Evolutionary conservation across 2,888 invertebrate genomes (phyloP), one percentile per base, ranked within the genome.

Genomic region (Yponomeuta sedellus): DNA sequence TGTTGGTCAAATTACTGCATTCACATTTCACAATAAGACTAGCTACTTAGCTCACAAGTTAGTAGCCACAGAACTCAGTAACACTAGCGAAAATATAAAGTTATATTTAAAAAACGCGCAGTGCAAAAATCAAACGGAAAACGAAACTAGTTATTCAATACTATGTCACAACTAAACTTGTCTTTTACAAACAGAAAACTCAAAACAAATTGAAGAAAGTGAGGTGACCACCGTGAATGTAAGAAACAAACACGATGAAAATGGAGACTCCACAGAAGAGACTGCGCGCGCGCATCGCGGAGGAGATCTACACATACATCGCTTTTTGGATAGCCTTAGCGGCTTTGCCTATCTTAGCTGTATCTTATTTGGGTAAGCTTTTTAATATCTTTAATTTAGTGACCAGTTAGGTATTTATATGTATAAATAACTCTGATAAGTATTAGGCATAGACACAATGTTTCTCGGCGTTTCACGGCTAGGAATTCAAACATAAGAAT

Each of bases 321-420:
- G 88, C 87, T 0, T 91, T 91, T 67, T 89, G 88, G 74, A 74
- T 90, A 57, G 86, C 86, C 0, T 75, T 88, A 65, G 85, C 88
- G 0, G 75, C 86, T 3, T 69, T 91, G 56, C 91, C 91, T 0
- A 83, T 85, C 0, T 70, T 91, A 34, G 83, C 87, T 1, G 70
- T 88, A 39, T 91, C 89, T 11, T 91, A 89, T 72, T 75, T 87
- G 67, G 85, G 91, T 64, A 28, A 67, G 28, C 8, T n/a, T 19
- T 65, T 12, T 12, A 56, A 34, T 34, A 0, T 34, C 34, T 8
- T 34, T 34, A 34, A 34, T 34, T 8, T 34, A 34, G 34, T 6
- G 34, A 25, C 25, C 25, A 0, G 3, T 2, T 4, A 25, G 5
- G 25, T 25, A 25, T n/a, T n/a, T n/a, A n/a, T n/a, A n/a, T 5